Evolutionary conservation across 2,888 invertebrate genomes (phyloP).

Genomic region (Cryptocheilus praepositus): DNA sequence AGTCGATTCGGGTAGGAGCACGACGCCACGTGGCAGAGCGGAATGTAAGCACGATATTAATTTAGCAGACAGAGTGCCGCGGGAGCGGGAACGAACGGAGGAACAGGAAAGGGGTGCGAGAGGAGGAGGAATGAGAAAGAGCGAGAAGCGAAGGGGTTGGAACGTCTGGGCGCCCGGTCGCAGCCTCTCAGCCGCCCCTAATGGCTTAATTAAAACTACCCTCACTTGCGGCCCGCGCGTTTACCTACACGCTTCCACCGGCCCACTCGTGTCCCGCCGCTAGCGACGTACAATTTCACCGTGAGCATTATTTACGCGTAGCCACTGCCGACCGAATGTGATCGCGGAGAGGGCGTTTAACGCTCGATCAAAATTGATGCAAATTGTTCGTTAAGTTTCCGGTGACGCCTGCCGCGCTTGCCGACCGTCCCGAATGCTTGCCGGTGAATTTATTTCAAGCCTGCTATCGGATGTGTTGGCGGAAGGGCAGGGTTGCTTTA

Average conservation of each 20-base stretch:
- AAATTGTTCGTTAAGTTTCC: too few relatives aligned
- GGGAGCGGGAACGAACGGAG: conserved; percentile 23
- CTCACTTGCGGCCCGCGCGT: conserved; percentile 58
- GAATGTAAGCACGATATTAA: conserved; percentile 68
- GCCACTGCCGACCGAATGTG: too few relatives aligned
- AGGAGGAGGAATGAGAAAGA: too few relatives aligned
- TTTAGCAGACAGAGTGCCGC: conserved; percentile 60
- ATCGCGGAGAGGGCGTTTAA: too few relatives aligned
- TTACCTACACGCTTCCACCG: conserved; percentile 43
- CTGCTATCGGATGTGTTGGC: too few relatives aligned
- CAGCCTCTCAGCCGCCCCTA: conserved; percentile 71
- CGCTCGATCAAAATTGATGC: too few relatives aligned
- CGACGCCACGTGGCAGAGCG: conserved; percentile 42
- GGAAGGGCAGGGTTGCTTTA: too few relatives aligned
- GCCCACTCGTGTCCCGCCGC: conserved; percentile 24
- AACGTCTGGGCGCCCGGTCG: conserved; percentile 61
- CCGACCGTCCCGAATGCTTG: too few relatives aligned
- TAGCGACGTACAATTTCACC: not conserved
- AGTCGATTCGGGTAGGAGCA: conserved; percentile 39
- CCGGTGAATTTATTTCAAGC: too few relatives aligned
- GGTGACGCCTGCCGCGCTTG: too few relatives aligned
- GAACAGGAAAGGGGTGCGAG: conserved; percentile 20
- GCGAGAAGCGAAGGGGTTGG: conserved; percentile 42
- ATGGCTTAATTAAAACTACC: conserved; percentile 75
- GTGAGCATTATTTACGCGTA: too few relatives aligned